Evolutionary conservation across 2,888 invertebrate species (phyloP).

Genomic region (Tiliacea aurago): DNA sequence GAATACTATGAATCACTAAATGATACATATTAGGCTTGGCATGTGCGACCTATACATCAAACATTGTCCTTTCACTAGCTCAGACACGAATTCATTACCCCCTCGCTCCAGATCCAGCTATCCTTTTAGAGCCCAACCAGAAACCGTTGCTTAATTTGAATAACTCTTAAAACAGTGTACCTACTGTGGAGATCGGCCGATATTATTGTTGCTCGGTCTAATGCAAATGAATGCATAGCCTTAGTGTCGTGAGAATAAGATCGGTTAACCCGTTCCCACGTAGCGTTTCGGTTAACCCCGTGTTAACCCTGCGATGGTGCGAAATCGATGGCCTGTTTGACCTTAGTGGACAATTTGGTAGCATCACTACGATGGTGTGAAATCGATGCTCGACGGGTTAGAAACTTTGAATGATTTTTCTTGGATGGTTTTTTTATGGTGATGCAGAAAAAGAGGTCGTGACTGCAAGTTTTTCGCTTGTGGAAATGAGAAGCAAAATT

Average conservation of each 20-base stretch:
- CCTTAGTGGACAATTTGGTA: constrained; percentile 67
- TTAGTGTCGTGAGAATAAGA: constrained; percentile 80
- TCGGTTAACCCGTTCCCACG: constrained; percentile 78
- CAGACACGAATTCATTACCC: constrained; percentile 53
- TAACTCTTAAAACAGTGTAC: constrained; percentile 59
- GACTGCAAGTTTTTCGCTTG: constrained; percentile 4
- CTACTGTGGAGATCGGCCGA: constrained; percentile 65
- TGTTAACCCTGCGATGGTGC: constrained; percentile 80
- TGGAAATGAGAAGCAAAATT: neutral
- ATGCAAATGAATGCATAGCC: constrained; percentile 78
- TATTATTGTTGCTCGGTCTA: constrained; percentile 77
- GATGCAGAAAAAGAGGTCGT: constrained; percentile 10
- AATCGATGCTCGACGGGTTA: constrained; percentile 36
- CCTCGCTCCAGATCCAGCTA: constrained; percentile 47
- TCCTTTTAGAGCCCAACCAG: constrained; percentile 50
- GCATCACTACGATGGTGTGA: constrained; percentile 55
- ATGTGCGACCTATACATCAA: neutral
- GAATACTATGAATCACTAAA: neutral
- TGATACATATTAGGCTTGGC: neutral
- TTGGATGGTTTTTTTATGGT: constrained; percentile 36
- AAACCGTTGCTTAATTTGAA: constrained; percentile 64
- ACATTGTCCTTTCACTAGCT: constrained; percentile 34
- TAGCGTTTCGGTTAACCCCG: constrained; percentile 79
- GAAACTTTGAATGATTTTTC: constrained; percentile 49
- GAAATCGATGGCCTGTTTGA: constrained; percentile 72